Percentiles rank a stretch among this genome's conserved stretches.
Conservation (phyloP, 2,797 vertebrate genomes). For the Enteromius paludinosus region DNA sequence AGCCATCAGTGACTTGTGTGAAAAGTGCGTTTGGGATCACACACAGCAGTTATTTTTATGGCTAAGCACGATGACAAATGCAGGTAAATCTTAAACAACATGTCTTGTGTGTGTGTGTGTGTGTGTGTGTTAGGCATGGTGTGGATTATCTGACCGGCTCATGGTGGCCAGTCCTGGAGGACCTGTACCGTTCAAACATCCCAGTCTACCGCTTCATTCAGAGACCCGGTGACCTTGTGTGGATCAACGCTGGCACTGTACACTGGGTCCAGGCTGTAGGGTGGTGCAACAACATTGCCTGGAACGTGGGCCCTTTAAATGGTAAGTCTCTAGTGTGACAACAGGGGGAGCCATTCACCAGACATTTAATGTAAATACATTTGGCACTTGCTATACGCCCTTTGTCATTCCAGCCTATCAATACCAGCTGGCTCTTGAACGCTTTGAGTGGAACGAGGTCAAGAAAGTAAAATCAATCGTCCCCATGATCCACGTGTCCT, state of each 20-base stretch:
- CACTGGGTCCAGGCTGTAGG: conserved; percentile 89
- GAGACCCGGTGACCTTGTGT: conserved; percentile 86
- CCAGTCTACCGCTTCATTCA: conserved; percentile 88
- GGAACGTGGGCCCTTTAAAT: conserved; percentile 85
- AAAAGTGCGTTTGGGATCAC: conserved; percentile 69
- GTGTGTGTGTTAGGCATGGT: conserved; percentile 78
- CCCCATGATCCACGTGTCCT: conserved; percentile 87
- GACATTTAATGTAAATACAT: not conserved
- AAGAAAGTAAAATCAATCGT: conserved; percentile 89
- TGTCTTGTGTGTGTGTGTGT: not conserved
- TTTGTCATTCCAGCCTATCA: conserved; percentile 80
- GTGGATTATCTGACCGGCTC: conserved; percentile 91
- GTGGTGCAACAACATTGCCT: conserved; percentile 89
- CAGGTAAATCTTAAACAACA: not conserved
- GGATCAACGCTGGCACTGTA: conserved; percentile 87
- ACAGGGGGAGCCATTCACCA: conserved; percentile 6
- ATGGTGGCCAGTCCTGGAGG: conserved; percentile 88
- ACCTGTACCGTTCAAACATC: conserved; percentile 84
- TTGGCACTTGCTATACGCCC: not conserved
- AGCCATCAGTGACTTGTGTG: conserved; percentile 83
- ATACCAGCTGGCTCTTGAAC: conserved; percentile 86
- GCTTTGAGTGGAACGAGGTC: conserved; percentile 86
- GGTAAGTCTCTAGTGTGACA: conserved; percentile 67
- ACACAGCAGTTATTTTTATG: not conserved
- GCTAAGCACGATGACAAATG: not conserved